Base-by-base conservation (phyloP, 2,113 vertebrate genomes). In the Lamprologus sp. region DNA sequence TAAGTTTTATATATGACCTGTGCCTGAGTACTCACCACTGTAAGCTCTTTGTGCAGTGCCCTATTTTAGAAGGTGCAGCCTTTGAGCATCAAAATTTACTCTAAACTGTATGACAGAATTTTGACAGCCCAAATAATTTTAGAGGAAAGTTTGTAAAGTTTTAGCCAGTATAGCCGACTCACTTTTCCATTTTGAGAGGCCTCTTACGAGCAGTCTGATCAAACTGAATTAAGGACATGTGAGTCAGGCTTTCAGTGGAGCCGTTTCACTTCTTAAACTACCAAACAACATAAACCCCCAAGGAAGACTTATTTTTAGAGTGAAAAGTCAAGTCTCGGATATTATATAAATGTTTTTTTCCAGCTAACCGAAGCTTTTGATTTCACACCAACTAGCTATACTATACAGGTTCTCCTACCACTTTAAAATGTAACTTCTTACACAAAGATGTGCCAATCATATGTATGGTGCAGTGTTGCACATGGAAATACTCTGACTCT, bases 221-320 rank as follows among this genome's bases (percentile, higher is more conserved):
- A 89, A 37, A 70, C 45, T 73, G 81, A 85, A 90, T 86, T 63
- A 63, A 87, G 87, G 28, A 91, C 86, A 90, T 82, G 58, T 84
- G 88, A 77, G 55, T 86, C 37, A 47, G n/a, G 54, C 77, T 90
- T 88, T 79, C 75, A 83, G 26, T 55, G 70, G 65, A 84, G 40
- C 21, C 21, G 40, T 60, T 84, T 86, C 19, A 45, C n/a, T 85
- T 82, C 73, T 83, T 35, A 79, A 81, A 80, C 84, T 56, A 75
- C 13, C 35, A 31, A 40, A 82, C 35, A 82, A 60, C 53, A 83
- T 92, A 79, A 81, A 83, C 79, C 37, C 80, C 90, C 82, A 86
- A 51, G 51, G 73, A 75, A 92, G 80, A 60, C 73, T 87, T 87
- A 68, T 75, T 84, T 92, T 90, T 90, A 49, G 70, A 88, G 70